phyloP scores from a whole-genome alignment of 2,113 vertebrate species.

The Columba livia region DNA sequence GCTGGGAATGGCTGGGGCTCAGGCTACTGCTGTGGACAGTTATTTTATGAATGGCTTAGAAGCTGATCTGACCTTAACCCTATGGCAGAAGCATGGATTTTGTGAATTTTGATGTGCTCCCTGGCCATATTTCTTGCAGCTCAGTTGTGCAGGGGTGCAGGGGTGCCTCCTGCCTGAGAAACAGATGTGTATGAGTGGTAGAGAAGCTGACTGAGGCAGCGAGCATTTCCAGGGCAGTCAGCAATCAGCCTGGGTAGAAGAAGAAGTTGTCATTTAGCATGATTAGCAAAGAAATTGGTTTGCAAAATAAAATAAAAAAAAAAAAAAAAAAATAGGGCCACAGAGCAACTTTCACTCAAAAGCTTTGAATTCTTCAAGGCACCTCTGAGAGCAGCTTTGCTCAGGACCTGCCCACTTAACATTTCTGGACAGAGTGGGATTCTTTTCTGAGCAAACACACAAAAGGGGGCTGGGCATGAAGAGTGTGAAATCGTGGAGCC shows the following conservation, averaged over 20 bases:
- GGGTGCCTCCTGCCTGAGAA: not conserved
- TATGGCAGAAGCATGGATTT: not conserved
- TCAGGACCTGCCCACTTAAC: slow-evolving; percentile 40
- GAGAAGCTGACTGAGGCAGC: not conserved
- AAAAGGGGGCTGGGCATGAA: not conserved
- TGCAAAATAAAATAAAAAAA: not conserved
- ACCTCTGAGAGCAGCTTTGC: slow-evolving; percentile 20
- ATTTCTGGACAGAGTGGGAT: slow-evolving; percentile 3
- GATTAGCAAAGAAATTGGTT: not conserved
- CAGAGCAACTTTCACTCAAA: not conserved
- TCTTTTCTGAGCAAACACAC: slow-evolving; percentile 28
- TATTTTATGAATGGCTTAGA: not conserved
- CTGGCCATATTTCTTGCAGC: not conserved
- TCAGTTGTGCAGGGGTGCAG: not conserved
- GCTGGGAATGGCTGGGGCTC: not conserved
- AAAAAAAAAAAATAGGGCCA: not conserved
- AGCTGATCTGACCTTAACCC: not conserved
- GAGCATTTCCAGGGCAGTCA: not conserved
- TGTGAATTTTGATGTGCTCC: not conserved
- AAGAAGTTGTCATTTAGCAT: not conserved
- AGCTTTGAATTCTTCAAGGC: slow-evolving; percentile 26
- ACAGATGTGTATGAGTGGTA: not conserved
- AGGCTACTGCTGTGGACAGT: not conserved
- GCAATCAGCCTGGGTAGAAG: not conserved
- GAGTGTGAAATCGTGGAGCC: not conserved